A percentile compares a stretch with the other conserved stretches of the same genome.
Conservation (phyloP, 1,140 invertebrate genomes). For the Hycleus phaleratus region DNA sequence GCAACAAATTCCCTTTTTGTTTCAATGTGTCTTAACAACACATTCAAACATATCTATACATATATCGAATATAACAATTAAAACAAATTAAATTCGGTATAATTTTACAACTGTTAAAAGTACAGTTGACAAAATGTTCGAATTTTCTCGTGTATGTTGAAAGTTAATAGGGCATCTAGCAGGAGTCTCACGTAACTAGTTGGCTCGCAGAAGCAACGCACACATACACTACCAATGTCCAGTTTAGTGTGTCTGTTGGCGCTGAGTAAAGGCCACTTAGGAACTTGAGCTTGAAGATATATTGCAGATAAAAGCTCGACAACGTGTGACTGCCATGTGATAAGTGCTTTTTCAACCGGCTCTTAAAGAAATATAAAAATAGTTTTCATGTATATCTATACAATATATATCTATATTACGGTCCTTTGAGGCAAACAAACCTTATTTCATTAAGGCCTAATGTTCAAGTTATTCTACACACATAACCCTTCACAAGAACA, state of each 20-base stretch:
- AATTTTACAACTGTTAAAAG: no score
- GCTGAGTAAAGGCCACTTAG: conserved; percentile 14
- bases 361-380: no score
- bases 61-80: no score
- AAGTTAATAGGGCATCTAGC: conserved; percentile 10
- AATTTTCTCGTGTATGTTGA: not conserved
- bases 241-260: conserved; percentile 4
- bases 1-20: conserved; percentile 13
- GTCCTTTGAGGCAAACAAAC: conserved; percentile 28
- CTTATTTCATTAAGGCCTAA: conserved; percentile 39
- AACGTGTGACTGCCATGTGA: conserved; percentile 10
- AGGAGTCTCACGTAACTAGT: conserved; percentile 13
- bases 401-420: not conserved
- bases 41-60: not conserved
- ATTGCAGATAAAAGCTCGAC: conserved; percentile 15
- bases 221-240: conserved; percentile 2
- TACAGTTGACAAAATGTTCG: conserved; percentile 4
- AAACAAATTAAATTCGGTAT: no score
- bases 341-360: conserved; percentile 2
- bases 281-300: conserved; percentile 14
- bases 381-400: no score
- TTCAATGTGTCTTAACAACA: conserved; percentile 10
- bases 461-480: conserved; percentile 37
- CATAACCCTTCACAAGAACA: conserved; percentile 39
- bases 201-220: conserved; percentile 3